Percentiles rank a stretch among this genome's conserved stretches.
phyloP scores from a whole-genome alignment of 2,888 invertebrate species.

The Bibio marci region DNA sequence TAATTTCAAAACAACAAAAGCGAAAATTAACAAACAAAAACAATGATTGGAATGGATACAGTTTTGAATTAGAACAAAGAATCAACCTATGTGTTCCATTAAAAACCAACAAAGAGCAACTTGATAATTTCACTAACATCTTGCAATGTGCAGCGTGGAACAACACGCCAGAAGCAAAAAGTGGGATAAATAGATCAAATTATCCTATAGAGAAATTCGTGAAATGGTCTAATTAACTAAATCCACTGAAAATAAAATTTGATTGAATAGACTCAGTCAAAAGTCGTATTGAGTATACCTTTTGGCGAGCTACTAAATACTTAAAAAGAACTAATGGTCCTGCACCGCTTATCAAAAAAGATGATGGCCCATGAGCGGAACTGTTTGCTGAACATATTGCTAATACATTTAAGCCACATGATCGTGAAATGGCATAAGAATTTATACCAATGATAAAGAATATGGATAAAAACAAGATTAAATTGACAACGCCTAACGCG shows the following conservation, averaged over 20 bases:
- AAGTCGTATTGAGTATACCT: constrained; percentile 8
- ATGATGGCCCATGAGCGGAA: constrained; percentile 6
- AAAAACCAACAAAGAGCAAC: constrained; percentile 10
- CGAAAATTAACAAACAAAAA: constrained; percentile 7
- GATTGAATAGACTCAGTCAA: constrained; percentile 7
- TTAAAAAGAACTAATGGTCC: constrained; percentile 2
- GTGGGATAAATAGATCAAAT: not conserved
- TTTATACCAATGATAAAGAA: no score
- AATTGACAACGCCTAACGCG: no score
- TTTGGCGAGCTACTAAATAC: constrained; percentile 10
- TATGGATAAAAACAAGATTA: no score
- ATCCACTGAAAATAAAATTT: constrained; percentile 9
- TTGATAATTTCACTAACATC: constrained; percentile 6
- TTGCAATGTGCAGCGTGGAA: constrained; percentile 10
- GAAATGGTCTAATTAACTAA: constrained; percentile 6
- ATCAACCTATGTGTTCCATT: constrained; percentile 7
- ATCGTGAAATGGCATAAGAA: no score
- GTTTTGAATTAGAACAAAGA: constrained; percentile 5
- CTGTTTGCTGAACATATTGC: constrained; percentile 7
- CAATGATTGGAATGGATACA: constrained; percentile 8
- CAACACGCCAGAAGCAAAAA: not conserved
- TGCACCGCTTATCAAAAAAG: constrained; percentile 5
- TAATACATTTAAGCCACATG: constrained; percentile 2
- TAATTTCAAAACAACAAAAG: constrained; percentile 8
- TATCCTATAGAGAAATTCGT: not conserved